Conservation (phyloP, 2,888 invertebrate genomes). For the Ormyrus labotus region DNA sequence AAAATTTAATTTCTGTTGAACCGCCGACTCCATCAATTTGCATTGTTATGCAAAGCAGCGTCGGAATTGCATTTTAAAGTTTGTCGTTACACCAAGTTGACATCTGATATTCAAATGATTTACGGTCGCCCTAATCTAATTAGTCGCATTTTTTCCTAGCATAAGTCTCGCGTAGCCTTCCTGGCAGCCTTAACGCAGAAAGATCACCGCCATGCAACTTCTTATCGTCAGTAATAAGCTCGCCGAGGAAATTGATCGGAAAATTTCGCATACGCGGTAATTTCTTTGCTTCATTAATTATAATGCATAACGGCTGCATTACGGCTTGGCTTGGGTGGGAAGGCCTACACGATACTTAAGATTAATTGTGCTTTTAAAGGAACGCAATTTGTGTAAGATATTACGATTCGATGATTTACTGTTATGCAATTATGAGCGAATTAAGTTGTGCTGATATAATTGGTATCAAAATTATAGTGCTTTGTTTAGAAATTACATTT, state of each 20-base stretch:
- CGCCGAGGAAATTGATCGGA: conserved; percentile 15
- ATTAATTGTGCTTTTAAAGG: background rate
- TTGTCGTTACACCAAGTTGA: no score
- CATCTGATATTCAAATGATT: background rate
- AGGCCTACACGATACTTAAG: background rate
- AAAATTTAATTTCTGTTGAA: background rate
- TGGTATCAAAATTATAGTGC: no score
- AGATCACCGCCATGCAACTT: background rate
- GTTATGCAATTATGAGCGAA: no score
- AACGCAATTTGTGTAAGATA: background rate
- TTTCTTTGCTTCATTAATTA: conserved; percentile 6
- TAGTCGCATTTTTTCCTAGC: background rate
- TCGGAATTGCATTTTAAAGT: no score
- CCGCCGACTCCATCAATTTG: no score
- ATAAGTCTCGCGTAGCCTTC: no score
- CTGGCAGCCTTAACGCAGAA: background rate
- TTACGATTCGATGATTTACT: no score
- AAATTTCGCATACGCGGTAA: conserved; percentile 1
- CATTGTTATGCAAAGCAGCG: no score
- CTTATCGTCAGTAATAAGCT: conserved; percentile 11
- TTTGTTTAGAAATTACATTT: no score
- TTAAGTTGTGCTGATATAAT: no score
- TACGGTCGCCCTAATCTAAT: conserved; percentile 13
- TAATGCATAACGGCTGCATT: background rate
- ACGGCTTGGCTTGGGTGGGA: no score